Base-by-base conservation (phyloP, 2,113 vertebrate species). In the Boleophthalmus pectinirostris region DNA sequence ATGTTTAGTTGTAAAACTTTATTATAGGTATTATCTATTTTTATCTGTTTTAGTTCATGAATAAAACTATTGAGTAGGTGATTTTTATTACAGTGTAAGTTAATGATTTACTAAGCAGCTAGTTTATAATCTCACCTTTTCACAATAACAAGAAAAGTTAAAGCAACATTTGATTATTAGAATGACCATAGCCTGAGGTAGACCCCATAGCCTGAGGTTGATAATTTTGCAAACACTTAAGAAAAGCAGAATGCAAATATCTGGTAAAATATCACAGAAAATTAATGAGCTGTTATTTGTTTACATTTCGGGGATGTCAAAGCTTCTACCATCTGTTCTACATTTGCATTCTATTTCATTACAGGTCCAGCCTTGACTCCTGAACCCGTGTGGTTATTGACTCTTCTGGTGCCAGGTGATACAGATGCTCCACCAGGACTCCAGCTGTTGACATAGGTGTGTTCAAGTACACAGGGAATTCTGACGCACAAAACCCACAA, bases 371-470 rank as follows among this genome's bases (percentile, higher is more conserved):
- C 72, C 24, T 24, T 77, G 73, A 81, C 72, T 56, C 69, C 64
- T 77, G 51, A 74, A 82, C 78, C 49, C 73, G 29, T 66, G 45
- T 70, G 84, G 82, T 84, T 84, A 74, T 80, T 83, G 78, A 65
- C 75, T 73, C 60, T 67, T 70, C 65, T 18, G 14, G 24, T 43
- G 74, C 80, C 81, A 78, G 78, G 75, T 85, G 70, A 68, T 54
- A 54, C 60, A 78, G 33, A 65, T 74, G 68, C 58, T 8, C 58
- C 18, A n/a, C 15, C 12, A 58, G 51, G 77, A 75, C 74, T 63
- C 68, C 80, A 79, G 74, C 69, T 87, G 82, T 83, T 87, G 79
- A 81, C 79, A 68, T 77, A 85, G 80, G 82, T 81, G 79, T 69
- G 70, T 20, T 79, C 51, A 7, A 58, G 73, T 69, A 72, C 70